Evolutionary conservation across 2,797 vertebrate species (phyloP).

Genomic region (Nasua narica): DNA sequence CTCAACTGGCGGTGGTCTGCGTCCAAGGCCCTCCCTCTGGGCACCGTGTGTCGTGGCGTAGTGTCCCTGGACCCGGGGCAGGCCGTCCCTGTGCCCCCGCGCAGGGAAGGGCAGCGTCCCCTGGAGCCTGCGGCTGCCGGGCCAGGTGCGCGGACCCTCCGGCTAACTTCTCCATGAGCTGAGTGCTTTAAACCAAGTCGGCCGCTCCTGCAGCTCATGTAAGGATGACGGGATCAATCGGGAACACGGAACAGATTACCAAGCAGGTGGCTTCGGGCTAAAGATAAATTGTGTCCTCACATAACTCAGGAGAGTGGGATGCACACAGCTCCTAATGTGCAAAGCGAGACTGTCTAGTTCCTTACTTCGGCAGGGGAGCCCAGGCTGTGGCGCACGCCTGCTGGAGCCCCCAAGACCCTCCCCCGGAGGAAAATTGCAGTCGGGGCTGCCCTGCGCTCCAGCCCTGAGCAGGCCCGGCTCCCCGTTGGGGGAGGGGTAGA

Average conservation of each 20-base stretch:
- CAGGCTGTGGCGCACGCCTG: neutral
- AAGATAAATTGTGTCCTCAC: constrained; percentile 84
- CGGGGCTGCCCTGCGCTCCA: neutral
- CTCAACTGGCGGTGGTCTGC: neutral
- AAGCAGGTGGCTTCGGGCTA: constrained; percentile 86
- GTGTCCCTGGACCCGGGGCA: neutral
- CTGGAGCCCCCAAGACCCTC: neutral
- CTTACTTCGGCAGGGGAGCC: constrained; percentile 58
- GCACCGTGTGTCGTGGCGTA: fast-evolving
- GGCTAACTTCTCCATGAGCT: constrained; percentile 35
- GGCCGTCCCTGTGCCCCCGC: fast-evolving
- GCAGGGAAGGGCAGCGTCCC: neutral
- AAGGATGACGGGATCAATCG: constrained; percentile 77
- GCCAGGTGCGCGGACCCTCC: constrained; percentile 21
- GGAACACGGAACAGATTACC: constrained; percentile 83
- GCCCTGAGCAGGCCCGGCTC: fast-evolving
- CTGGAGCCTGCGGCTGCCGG: neutral
- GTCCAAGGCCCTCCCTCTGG: fast-evolving
- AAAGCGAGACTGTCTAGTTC: constrained; percentile 75
- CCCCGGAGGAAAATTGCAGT: fast-evolving
- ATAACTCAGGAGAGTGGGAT: constrained; percentile 83
- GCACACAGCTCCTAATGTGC: constrained; percentile 77
- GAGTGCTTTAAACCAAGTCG: constrained; percentile 78
- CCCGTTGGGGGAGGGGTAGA: fast-evolving
- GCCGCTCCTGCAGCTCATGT: constrained; percentile 66